phyloP scores from a whole-genome alignment of 2,888 invertebrate genomes.

The Synergus laeviventris region DNA sequence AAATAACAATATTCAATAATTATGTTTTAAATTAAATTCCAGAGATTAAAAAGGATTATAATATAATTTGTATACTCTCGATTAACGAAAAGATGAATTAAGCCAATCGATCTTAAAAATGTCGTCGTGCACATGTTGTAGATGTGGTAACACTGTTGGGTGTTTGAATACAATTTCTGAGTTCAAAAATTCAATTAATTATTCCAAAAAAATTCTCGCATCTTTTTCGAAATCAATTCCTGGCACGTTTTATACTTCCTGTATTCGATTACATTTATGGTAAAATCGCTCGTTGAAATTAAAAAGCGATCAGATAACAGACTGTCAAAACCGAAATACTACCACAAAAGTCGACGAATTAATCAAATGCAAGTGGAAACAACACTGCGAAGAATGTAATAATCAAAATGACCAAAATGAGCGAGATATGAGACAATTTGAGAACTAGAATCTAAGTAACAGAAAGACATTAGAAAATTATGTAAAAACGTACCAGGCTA shows the following conservation, averaged over 20 bases:
- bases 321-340: background rate
- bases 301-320: background rate
- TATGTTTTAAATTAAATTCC: no score
- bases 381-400: slow-evolving; percentile 27
- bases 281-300: background rate
- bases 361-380: slow-evolving; percentile 33
- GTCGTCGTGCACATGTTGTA: slow-evolving; percentile 65
- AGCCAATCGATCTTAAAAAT: slow-evolving; percentile 50
- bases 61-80: slow-evolving; percentile 42
- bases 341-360: background rate
- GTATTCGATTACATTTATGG: background rate
- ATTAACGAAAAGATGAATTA: slow-evolving; percentile 49
- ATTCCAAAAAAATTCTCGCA: slow-evolving; percentile 41
- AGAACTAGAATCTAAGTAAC: slow-evolving; percentile 42
- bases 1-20: no score
- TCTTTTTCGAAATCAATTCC: background rate
- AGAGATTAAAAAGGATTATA: no score
- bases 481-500: background rate
- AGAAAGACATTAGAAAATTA: background rate
- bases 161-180: slow-evolving; percentile 43
- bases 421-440: slow-evolving; percentile 39
- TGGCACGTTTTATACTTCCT: background rate
- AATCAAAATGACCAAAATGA: slow-evolving; percentile 45
- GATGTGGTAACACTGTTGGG: slow-evolving; percentile 54
- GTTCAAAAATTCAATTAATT: slow-evolving; percentile 49